phyloP scores from a whole-genome alignment of 2,888 invertebrate species.

The Ethmia dodecea region DNA sequence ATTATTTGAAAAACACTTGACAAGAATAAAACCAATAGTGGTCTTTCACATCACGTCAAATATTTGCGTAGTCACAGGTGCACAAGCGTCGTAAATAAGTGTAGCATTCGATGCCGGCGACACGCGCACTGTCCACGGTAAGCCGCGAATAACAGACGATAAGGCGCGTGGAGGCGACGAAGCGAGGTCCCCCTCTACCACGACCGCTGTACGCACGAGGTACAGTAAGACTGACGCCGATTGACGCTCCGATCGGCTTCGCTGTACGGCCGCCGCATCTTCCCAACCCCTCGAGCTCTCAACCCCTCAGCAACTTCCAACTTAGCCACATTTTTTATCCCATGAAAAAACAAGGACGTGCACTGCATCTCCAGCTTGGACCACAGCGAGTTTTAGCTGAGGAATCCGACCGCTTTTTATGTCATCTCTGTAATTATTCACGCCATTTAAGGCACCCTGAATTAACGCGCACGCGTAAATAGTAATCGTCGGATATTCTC shows the following conservation, averaged over 20 bases:
- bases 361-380: conserved; percentile 27
- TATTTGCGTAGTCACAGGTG: conserved; percentile 68
- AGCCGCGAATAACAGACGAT: conserved; percentile 60
- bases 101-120: conserved; percentile 44
- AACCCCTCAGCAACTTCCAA: conserved; percentile 33
- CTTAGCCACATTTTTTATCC: conserved; percentile 36
- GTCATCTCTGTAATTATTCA: conserved; percentile 55
- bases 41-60: conserved; percentile 68
- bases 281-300: conserved; percentile 42
- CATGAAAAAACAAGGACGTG: conserved; percentile 34
- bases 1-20: conserved; percentile 21
- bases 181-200: conserved; percentile 27
- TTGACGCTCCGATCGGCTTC: conserved; percentile 21
- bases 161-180: conserved; percentile 32
- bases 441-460: conserved; percentile 58
- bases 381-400: conserved; percentile 34
- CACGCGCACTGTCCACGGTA: conserved; percentile 68
- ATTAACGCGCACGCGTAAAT: conserved; percentile 48
- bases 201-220: conserved; percentile 63
- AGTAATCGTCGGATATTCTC: conserved; percentile 35
- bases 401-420: conserved; percentile 60
- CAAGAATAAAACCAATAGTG: conserved; percentile 50
- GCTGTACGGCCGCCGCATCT: conserved; percentile 34
- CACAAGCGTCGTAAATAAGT: conserved; percentile 47
- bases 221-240: conserved; percentile 62